Base-by-base conservation (phyloP, 2,113 vertebrate genomes). In the Damaliscus lunatus region DNA sequence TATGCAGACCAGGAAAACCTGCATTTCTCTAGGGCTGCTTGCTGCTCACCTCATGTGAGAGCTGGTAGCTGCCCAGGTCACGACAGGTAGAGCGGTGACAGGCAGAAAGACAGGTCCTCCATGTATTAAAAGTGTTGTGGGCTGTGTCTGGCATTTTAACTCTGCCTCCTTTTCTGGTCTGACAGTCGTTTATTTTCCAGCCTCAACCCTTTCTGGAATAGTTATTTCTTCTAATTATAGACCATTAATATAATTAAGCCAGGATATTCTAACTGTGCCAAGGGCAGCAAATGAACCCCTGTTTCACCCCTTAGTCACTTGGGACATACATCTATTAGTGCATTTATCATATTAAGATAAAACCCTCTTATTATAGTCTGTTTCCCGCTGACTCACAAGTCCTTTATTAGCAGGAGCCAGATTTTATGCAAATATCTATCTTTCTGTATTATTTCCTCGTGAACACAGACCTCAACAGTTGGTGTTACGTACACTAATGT, bases 151-250 rank as follows among this genome's bases (percentile, higher is more conserved):
- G 90, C 17, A 23, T 91, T 96, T 88, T 60, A 55, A 60, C 50
- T 90, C 67, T 83, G 27, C 21, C 36, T 67, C 59, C 31, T 92
- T 93, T 80, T 83, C 33, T 33, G 0, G 46, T 85, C 52, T 88
- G 53, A 95, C 57, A 17, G 52, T 62, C 8, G 27, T 80, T 93
- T 91, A n/a, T 89, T 86, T 87, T 83, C 36, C 7, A 59, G 31
- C 33, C 25, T 78, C 40, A 90, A 71, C 25, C 13, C 3, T 95
- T 89, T 62, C n/a, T 92, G 43, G 23, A 92, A 59, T 52, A 90
- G 89, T 92, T 64, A 87, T 90, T 90, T 96, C 53, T 93, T 96
- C 96, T 92, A 93, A 90, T 96, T 97, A 96, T 25, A 95, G 33
- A 71, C n/a, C 90, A 89, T 97, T 87, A 93, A 91, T 82, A 59